These are phyloP conservation scores for Anableps anableps DNA, from an alignment of 2,797 vertebrate species.

Conservation along the genomic window DNA sequence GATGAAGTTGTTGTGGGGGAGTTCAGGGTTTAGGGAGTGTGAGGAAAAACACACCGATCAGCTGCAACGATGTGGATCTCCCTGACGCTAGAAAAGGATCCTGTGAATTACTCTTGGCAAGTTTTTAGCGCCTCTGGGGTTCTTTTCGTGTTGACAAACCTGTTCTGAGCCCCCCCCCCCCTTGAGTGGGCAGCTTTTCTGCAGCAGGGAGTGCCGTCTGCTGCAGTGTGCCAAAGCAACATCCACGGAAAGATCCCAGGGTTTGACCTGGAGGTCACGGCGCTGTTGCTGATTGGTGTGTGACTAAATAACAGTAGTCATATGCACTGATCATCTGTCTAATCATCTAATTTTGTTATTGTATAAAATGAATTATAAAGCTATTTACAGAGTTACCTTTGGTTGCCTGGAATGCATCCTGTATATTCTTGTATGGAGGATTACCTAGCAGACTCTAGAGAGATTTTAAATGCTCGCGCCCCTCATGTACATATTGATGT, in stretches of 20 bases:
- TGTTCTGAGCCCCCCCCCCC: not conserved
- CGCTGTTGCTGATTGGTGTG: slow-evolving; percentile 29
- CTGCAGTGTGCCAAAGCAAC: slow-evolving; percentile 11
- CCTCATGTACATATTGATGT: slow-evolving; percentile 74
- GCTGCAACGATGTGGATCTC: not conserved
- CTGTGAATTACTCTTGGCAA: not conserved
- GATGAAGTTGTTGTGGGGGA: slow-evolving; percentile 65
- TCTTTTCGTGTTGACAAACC: not conserved
- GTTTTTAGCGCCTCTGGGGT: not conserved
- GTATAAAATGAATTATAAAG: slow-evolving; percentile 57
- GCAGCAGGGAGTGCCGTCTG: not conserved
- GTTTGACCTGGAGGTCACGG: not conserved
- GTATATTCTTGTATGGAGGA: slow-evolving; percentile 69
- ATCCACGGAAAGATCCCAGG: not conserved
- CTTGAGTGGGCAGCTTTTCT: not conserved
- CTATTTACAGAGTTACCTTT: slow-evolving; percentile 75
- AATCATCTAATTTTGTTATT: slow-evolving; percentile 63
- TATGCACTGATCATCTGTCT: slow-evolving; percentile 76
- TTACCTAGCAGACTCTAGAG: slow-evolving; percentile 58
- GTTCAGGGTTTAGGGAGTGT: slow-evolving; percentile 67
- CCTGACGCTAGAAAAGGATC: no score
- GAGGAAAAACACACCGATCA: slow-evolving; percentile 25
- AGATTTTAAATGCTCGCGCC: slow-evolving; percentile 68
- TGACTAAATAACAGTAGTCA: slow-evolving; percentile 66
- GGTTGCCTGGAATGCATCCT: slow-evolving; percentile 69